Conservation (phyloP, 92 coral and sea anemone species). For the Virgularia gustaviana region DNA sequence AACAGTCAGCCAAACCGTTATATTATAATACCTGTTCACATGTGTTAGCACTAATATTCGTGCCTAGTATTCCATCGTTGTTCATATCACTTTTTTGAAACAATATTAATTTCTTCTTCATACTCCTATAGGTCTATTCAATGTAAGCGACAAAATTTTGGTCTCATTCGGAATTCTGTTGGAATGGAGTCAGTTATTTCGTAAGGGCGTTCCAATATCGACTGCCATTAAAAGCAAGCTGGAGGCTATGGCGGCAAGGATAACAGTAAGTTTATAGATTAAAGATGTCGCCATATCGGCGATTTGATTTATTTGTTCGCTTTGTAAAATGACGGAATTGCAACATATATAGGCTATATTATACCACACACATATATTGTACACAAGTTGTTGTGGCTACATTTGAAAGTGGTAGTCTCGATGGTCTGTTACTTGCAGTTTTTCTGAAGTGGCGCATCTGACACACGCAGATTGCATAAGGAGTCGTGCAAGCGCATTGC, state of each 20-base stretch:
- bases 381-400: too few species aligned
- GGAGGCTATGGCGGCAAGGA: not conserved
- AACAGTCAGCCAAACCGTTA: too few species aligned
- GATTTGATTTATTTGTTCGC: not conserved
- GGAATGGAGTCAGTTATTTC: conserved; percentile 48
- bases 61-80: not conserved
- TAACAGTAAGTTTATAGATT: not conserved
- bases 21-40: not conserved
- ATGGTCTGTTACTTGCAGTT: too few species aligned
- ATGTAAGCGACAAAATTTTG: conserved; percentile 43
- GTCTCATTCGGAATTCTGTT: conserved; percentile 37
- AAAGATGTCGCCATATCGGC: not conserved
- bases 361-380: too few species aligned
- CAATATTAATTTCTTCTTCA: not conserved
- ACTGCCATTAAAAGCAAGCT: conserved; percentile 39
- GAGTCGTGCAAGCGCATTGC: too few species aligned
- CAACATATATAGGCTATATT: too few species aligned
- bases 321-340: too few species aligned
- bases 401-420: too few species aligned
- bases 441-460: too few species aligned
- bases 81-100: not conserved
- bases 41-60: not conserved
- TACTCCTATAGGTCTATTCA: conserved; percentile 33
- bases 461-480: too few species aligned
- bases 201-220: conserved; percentile 44